A percentile compares a stretch with the other conserved stretches of the same genome.
Conservation (phyloP, 2,113 vertebrate species). For the Cygnus atratus region DNA sequence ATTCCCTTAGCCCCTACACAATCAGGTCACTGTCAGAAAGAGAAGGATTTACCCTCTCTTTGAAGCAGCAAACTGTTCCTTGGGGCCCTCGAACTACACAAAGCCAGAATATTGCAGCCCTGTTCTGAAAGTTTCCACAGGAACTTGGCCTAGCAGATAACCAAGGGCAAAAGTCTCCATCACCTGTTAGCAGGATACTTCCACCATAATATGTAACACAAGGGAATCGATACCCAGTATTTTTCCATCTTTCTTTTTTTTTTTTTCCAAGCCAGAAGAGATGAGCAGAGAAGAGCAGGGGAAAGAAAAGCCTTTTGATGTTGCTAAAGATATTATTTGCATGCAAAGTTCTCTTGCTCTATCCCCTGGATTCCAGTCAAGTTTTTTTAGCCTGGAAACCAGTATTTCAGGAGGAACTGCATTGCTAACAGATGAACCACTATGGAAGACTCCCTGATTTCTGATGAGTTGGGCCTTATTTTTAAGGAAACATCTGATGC, state of each 20-base stretch:
- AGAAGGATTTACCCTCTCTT: neutral
- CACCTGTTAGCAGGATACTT: neutral
- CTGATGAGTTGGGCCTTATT: neutral
- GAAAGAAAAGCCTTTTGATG: constrained; percentile 4
- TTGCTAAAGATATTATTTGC: constrained; percentile 30
- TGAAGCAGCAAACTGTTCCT: neutral
- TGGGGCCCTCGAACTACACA: neutral
- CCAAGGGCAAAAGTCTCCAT: neutral
- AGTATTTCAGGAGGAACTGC: constrained; percentile 70
- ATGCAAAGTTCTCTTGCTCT: constrained; percentile 38
- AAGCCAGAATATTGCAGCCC: neutral
- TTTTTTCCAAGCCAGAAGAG: neutral
- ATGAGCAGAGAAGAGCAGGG: neutral
- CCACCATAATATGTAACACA: neutral
- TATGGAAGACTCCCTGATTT: constrained; percentile 33
- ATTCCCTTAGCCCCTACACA: neutral
- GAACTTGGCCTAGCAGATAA: neutral
- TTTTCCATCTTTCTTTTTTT: constrained; percentile 3
- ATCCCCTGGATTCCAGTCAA: constrained; percentile 47
- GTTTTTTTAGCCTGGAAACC: constrained; percentile 46
- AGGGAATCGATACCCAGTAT: neutral
- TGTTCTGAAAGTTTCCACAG: neutral
- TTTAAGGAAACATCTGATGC: constrained; percentile 23
- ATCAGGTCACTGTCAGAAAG: neutral
- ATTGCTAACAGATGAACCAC: constrained; percentile 19